Base-by-base conservation (phyloP, 2,888 invertebrate genomes). In the Andrena haemorrhoa region DNA sequence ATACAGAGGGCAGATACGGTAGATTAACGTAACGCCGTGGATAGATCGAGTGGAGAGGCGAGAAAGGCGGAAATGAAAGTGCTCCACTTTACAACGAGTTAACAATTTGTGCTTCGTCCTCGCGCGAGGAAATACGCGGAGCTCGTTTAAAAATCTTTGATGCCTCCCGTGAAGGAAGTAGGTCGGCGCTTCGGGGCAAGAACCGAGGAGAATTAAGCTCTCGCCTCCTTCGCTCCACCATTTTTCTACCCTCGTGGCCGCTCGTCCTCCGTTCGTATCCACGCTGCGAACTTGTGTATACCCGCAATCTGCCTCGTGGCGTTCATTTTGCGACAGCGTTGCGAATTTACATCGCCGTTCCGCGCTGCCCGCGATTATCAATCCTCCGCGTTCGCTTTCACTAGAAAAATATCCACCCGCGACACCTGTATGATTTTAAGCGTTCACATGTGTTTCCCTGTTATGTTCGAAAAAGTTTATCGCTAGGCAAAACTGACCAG, bases 131-230 rank as follows among this genome's bases (percentile, higher is more conserved):
- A 84, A 83, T 69, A 68, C 79, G 74, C 68, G 71, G 78, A 85
- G 76, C 73, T 83, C 75, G 77, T 77, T 86, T 79, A 82, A 82
- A 86, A 86, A 79, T 79, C 84, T 86, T 86, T 84, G 84, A 84
- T 82, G 74, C 81, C 63, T 73, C 26, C 61, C 65, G 65, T 53
- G 79, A 69, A 75, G 75, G 73, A 86, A 82, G 78, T 86, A 84
- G 86, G 84, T 86, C 86, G 74, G 26, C 58, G 79, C 81, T 73
- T 65, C 77, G 84, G 76, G 84, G 70, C 77, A 68, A 79, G 68
- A 71, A 70, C 86, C 75, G 71, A 75, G 75, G 84, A 79, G 75
- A 86, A 86, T 86, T 84, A 82, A 84, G 77, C 82, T 82, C 76
- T 76, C 72, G 63, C 70, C 61, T 78, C 75, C 74, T 79, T 75